Percentiles rank a stretch among this genome's conserved stretches.
phyloP scores from a whole-genome alignment of 2,888 invertebrate genomes.

The Dicranocentrus wangi region DNA sequence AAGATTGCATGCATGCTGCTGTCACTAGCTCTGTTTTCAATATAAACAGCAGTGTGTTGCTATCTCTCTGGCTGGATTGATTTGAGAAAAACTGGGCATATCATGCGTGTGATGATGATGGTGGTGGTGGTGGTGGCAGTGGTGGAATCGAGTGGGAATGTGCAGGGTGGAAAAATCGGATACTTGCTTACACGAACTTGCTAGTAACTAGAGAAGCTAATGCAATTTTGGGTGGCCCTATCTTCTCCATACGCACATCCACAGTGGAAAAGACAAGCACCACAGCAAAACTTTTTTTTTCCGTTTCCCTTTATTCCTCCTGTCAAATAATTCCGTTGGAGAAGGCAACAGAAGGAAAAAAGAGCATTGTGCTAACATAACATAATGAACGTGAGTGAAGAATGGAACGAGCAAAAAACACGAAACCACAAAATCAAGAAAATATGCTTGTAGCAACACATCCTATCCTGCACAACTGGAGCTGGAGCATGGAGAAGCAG shows the following conservation, averaged over 20 bases:
- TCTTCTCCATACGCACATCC: background rate
- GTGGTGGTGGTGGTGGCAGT: background rate
- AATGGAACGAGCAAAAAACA: constrained; percentile 12
- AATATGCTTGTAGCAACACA: background rate
- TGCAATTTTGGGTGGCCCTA: constrained; percentile 10
- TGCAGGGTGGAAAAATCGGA: background rate
- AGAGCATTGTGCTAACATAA: background rate
- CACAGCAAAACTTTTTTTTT: background rate
- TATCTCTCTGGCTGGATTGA: background rate
- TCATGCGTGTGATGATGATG: background rate
- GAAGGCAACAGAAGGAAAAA: background rate
- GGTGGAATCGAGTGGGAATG: background rate
- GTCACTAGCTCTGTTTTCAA: background rate
- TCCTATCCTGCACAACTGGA: too few relatives aligned
- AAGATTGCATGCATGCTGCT: background rate
- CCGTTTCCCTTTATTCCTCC: background rate
- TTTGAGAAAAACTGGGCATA: background rate
- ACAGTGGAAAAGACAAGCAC: background rate
- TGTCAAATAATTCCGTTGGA: constrained; percentile 16
- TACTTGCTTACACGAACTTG: background rate
- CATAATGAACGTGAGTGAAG: constrained; percentile 7
- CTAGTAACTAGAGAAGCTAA: background rate
- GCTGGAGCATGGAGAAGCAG: too few relatives aligned
- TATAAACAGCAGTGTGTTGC: background rate
- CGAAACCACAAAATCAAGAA: constrained; percentile 13